Evolutionary conservation across 2,888 invertebrate species (phyloP).

Genomic region (Lasioglossum figueresi): DNA sequence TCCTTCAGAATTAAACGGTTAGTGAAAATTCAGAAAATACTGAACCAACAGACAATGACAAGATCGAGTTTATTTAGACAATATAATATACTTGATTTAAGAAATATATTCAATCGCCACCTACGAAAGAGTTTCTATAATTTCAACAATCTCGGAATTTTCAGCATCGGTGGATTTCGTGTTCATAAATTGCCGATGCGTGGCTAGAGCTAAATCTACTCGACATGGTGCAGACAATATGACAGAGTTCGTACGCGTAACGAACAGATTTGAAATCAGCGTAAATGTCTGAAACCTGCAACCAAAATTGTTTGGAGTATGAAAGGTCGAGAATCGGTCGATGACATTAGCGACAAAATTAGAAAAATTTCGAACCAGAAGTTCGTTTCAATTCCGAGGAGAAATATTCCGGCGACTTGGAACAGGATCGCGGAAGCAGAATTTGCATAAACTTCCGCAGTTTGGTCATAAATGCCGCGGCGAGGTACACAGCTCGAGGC

Average conservation of each 20-base stretch:
- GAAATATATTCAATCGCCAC: too few species aligned
- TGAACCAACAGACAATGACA: too few species aligned
- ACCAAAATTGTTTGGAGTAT: not conserved
- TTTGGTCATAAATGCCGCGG: not conserved
- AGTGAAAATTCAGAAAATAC: not conserved
- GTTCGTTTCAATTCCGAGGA: not conserved
- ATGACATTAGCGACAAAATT: not conserved
- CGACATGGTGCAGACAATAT: too few species aligned
- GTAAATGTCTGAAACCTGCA: not conserved
- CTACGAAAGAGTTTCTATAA: not conserved
- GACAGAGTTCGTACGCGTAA: too few species aligned
- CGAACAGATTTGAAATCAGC: not conserved
- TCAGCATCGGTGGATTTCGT: too few species aligned
- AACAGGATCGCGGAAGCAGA: not conserved
- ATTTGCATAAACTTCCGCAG: constrained; percentile 5
- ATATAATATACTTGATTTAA: too few species aligned
- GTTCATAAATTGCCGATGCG: too few species aligned
- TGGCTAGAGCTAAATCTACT: too few species aligned
- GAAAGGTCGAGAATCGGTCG: too few species aligned
- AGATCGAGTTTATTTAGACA: too few species aligned
- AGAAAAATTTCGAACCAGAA: not conserved
- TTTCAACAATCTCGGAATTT: not conserved
- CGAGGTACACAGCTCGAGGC: constrained; percentile 4
- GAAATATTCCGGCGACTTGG: not conserved
- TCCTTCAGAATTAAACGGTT: not conserved